phyloP scores from a whole-genome alignment of 2,888 invertebrate species.

The Ganaspis brasiliensis region DNA sequence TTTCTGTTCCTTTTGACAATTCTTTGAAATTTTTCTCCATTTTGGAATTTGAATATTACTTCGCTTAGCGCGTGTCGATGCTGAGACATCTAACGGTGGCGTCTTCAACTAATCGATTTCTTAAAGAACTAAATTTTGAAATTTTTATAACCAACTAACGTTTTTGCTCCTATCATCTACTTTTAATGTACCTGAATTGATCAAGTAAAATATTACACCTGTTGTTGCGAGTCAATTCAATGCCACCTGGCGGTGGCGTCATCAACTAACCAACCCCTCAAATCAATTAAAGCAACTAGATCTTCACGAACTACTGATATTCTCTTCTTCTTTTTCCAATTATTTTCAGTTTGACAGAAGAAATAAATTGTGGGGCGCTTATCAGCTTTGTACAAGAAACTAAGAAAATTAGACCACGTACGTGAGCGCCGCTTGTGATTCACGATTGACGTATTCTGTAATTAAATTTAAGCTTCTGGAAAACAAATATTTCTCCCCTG shows the following conservation, averaged over 20 bases:
- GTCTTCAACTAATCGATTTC: not conserved
- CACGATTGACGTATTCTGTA: constrained; percentile 17
- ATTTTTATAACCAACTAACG: not conserved
- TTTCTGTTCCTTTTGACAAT: not conserved
- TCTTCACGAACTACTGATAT: not conserved
- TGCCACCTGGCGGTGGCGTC: not conserved
- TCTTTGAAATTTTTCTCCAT: no score
- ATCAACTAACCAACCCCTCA: not conserved
- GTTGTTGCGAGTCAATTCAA: no score
- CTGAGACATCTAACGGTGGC: not conserved
- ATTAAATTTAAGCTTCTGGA: constrained; percentile 38
- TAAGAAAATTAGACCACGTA: constrained; percentile 9
- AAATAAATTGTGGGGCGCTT: constrained; percentile 8
- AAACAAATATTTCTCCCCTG: constrained; percentile 28
- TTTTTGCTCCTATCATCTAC: no score
- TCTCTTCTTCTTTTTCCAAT: not conserved
- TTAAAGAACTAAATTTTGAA: not conserved
- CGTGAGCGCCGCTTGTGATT: constrained; percentile 12
- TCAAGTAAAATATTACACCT: no score
- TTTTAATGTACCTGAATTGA: no score
- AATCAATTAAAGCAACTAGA: not conserved
- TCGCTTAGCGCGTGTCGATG: no score
- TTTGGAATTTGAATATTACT: no score
- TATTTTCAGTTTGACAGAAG: constrained; percentile 6
- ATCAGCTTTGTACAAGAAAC: not conserved